These are phyloP conservation scores for Hydraecia micacea DNA, from an alignment of 2,888 invertebrate genomes.

Conservation along the genomic window DNA sequence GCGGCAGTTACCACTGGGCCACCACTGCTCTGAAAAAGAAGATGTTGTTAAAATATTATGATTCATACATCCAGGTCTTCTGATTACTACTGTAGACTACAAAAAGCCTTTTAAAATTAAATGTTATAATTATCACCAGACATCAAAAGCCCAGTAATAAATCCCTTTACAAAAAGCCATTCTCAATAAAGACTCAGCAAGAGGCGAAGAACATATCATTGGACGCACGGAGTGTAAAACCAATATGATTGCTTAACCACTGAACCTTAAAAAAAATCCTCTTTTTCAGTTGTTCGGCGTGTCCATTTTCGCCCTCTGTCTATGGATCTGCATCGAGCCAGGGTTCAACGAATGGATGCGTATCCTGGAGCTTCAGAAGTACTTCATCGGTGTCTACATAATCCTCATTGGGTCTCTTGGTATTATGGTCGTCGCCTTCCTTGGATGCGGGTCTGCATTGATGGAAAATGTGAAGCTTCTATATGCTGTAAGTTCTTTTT, in stretches of 20 bases:
- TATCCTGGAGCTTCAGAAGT: slow-evolving; percentile 93
- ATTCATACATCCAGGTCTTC: neutral
- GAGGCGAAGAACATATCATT: slow-evolving; percentile 15
- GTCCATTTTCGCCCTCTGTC: slow-evolving; percentile 93
- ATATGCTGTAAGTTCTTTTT: slow-evolving; percentile 91
- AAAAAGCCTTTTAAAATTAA: neutral
- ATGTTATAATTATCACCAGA: neutral
- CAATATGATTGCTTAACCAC: slow-evolving; percentile 19
- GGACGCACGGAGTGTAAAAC: slow-evolving; percentile 17
- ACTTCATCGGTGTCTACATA: slow-evolving; percentile 96
- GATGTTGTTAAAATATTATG: neutral
- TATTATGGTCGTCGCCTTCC: slow-evolving; percentile 94
- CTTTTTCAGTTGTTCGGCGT: slow-evolving; percentile 94
- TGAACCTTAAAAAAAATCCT: slow-evolving; percentile 27
- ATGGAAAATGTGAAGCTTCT: slow-evolving; percentile 93
- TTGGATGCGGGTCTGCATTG: slow-evolving; percentile 95
- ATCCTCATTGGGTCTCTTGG: slow-evolving; percentile 93
- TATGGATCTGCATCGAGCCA: slow-evolving; percentile 95
- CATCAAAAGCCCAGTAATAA: neutral
- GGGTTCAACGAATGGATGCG: slow-evolving; percentile 96
- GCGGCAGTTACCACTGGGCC: no score
- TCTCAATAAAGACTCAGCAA: slow-evolving; percentile 23
- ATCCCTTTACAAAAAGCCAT: neutral
- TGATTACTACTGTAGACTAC: neutral
- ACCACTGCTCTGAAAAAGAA: no score